These are phyloP conservation scores for Butorides virescens DNA, from an alignment of 2,113 vertebrate species.

Conservation along the genomic window DNA sequence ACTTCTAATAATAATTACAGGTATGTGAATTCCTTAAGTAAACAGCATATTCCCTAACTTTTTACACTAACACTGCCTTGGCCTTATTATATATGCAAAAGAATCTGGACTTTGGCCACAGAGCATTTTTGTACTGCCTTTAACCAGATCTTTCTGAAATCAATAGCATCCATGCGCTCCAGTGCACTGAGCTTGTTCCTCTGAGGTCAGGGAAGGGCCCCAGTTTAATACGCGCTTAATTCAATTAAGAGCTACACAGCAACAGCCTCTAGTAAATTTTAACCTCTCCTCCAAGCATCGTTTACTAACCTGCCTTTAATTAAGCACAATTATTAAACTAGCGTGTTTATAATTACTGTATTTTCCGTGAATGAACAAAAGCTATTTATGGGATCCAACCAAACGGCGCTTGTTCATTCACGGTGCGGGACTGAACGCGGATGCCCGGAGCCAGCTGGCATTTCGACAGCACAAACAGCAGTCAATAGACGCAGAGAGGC, in stretches of 20 bases:
- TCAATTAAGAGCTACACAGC: constrained; percentile 39
- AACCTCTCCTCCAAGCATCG: not conserved
- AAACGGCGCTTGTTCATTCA: not conserved
- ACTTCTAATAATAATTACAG: not conserved
- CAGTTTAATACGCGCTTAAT: constrained; percentile 16
- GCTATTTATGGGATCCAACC: constrained; percentile 8
- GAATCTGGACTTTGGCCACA: not conserved
- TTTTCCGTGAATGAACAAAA: constrained; percentile 59
- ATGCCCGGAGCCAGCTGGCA: not conserved
- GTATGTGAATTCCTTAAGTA: not conserved
- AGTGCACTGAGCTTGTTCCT: not conserved
- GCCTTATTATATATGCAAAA: not conserved
- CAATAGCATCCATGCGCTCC: not conserved
- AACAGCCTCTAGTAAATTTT: constrained; percentile 27
- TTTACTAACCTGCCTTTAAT: constrained; percentile 35
- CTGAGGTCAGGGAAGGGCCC: not conserved
- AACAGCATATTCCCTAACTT: not conserved
- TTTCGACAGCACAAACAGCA: not conserved
- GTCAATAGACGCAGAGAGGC: not conserved
- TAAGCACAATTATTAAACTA: constrained; percentile 28
- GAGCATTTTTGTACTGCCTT: not conserved
- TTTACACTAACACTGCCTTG: not conserved
- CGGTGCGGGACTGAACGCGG: rapidly evolving
- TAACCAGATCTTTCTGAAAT: constrained; percentile 30
- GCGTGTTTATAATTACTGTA: not conserved